phyloP scores from a whole-genome alignment of 2,797 vertebrate species.

The Aeoliscus strigatus region DNA sequence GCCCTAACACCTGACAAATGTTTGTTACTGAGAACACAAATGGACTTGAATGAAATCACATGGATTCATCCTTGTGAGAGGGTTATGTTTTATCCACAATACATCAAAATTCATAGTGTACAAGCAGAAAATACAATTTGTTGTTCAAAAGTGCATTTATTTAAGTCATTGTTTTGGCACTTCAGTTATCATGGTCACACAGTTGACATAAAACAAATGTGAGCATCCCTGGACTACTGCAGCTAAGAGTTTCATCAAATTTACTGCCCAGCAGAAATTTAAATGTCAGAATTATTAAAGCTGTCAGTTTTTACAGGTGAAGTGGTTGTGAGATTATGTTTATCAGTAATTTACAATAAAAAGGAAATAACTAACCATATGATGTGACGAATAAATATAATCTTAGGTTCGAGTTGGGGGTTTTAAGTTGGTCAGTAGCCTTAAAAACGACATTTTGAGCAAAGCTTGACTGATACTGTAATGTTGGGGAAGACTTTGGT shows the following conservation, averaged over 20 bases:
- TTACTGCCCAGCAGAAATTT: slow-evolving; percentile 99
- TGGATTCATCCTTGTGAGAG: too few species aligned
- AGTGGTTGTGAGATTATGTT: slow-evolving; percentile 52
- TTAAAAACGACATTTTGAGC: too few species aligned
- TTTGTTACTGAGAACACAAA: too few species aligned
- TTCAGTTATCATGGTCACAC: slow-evolving; percentile 89
- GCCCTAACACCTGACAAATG: too few species aligned
- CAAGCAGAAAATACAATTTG: slow-evolving; percentile 79
- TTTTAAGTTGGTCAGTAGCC: too few species aligned
- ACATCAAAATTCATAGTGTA: too few species aligned
- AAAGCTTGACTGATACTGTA: neutral
- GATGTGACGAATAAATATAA: slow-evolving; percentile 64
- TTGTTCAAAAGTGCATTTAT: slow-evolving; percentile 95
- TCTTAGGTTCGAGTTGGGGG: too few species aligned
- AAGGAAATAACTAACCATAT: slow-evolving; percentile 38
- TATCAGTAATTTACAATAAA: slow-evolving; percentile 26
- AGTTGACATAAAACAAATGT: slow-evolving; percentile 79
- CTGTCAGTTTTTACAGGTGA: slow-evolving; percentile 65
- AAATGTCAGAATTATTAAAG: slow-evolving; percentile 62
- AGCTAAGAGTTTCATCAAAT: slow-evolving; percentile 87
- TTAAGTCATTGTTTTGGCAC: slow-evolving; percentile 80
- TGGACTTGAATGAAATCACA: too few species aligned
- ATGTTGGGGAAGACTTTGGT: too few species aligned
- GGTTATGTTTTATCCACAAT: too few species aligned
- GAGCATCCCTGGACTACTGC: slow-evolving; percentile 81